Evolutionary conservation across 1,140 invertebrate species (phyloP), one percentile per base, ranked within the genome.

Genomic region (Temnothorax curvispinosus): DNA sequence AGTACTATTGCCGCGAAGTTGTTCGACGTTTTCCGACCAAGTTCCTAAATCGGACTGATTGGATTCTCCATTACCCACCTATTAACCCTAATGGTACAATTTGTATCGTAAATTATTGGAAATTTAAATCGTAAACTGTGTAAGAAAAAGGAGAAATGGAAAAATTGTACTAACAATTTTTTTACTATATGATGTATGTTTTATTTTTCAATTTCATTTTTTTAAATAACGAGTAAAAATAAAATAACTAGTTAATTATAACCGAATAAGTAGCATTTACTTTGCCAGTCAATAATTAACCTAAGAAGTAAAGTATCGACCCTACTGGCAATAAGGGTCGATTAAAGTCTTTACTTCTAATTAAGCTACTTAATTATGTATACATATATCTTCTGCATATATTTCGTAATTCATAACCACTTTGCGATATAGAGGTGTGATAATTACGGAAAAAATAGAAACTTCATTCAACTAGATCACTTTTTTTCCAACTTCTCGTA

Each of bases 21-120:
- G 80, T 74, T 72, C 52, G 41, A 56, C 69, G 44, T 84, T 84
- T 84, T 84, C 52, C 52, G 11, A 71, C 54, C 27, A 58, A 84
- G 41, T 84, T 60, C 13, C 71, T 74, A 82, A 82, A 27, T 62
- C 69, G 69, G 7, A 84, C 67, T 58, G 54, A 74, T 82, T 82
- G 69, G 54, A 60, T 21, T 74, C 69, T 75, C 80, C 56, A 84
- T 84, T 84, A 84, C 6, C 54, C 60, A 35, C 8, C 32, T 21
- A 74, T 84, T 84, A 84, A 27, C 21, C 18, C 32, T 84, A 75
- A 60, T 74, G 32, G 35, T 75, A 21, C 44, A 60, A 38, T 62
- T 6, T 18, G 32, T 21, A 38, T 60, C 8, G 4, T 60, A 75
- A 84, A 50, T 18, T 32, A 15, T 60, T 15, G 32, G 18, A 54